A percentile compares a stretch with the other conserved stretches of the same genome.
Evolutionary conservation across 2,113 vertebrate species (phyloP).

Genomic region (Theropithecus gelada): DNA sequence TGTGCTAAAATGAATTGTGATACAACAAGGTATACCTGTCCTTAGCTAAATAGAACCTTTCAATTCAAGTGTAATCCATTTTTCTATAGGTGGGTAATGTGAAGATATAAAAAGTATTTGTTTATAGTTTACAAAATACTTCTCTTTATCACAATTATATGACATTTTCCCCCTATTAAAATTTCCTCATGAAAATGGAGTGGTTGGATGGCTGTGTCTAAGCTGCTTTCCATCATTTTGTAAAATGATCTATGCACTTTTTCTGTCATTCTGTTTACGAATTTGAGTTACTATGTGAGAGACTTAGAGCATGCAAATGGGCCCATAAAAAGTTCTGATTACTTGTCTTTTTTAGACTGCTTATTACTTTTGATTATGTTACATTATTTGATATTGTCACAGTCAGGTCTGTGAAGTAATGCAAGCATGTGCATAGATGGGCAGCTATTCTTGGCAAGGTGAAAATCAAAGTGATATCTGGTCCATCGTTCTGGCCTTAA

Average conservation of each 20-base stretch:
- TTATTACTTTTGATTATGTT: background rate
- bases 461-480: slow-evolving; percentile 68
- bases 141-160: background rate
- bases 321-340: background rate
- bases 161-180: background rate
- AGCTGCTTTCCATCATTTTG: background rate
- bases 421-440: background rate
- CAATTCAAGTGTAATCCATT: background rate
- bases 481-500: slow-evolving; percentile 72
- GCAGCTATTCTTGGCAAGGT: slow-evolving; percentile 56
- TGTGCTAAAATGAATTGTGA: background rate
- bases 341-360: background rate
- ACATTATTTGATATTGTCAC: background rate
- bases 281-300: background rate
- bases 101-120: background rate
- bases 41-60: background rate
- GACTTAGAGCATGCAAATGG: background rate
- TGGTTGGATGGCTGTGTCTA: background rate
- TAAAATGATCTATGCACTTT: background rate
- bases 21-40: background rate
- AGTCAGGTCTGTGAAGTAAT: slow-evolving; percentile 36
- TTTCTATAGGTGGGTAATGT: background rate
- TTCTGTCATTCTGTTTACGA: background rate
- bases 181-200: background rate
- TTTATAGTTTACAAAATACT: background rate